These are phyloP conservation scores for Chirona hameri DNA, from an alignment of 2,888 invertebrate species.

Conservation along the genomic window DNA sequence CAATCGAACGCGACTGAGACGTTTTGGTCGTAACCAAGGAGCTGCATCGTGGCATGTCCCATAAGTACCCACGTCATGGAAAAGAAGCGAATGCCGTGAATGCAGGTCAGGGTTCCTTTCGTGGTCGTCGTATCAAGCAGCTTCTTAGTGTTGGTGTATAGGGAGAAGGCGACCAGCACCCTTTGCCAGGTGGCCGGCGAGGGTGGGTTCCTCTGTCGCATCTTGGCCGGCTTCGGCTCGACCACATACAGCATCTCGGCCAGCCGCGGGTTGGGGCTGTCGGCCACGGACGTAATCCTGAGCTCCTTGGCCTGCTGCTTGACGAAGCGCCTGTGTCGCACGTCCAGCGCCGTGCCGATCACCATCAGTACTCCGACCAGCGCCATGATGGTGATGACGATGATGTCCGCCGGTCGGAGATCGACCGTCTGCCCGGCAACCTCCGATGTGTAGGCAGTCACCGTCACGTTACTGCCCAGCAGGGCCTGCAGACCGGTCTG, in stretches of 20 bases:
- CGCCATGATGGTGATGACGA: not conserved
- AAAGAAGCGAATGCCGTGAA: conserved; percentile 40
- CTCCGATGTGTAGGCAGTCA: not conserved
- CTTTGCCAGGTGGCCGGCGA: not conserved
- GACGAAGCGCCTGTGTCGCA: not conserved
- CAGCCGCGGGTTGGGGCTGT: not conserved
- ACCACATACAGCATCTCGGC: not conserved
- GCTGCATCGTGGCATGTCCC: conserved; percentile 32
- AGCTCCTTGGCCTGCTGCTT: not conserved
- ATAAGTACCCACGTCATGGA: conserved; percentile 40
- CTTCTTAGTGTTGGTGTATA: conserved; percentile 59
- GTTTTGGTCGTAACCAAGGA: not conserved
- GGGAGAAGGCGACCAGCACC: conserved; percentile 59
- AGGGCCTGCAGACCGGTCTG: not conserved
- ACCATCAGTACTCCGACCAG: not conserved
- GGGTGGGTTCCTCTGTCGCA: not conserved
- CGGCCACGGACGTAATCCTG: not conserved
- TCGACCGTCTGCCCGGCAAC: not conserved
- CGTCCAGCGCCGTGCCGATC: not conserved
- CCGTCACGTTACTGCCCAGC: not conserved
- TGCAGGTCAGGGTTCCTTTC: conserved; percentile 31
- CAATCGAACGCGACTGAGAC: not conserved
- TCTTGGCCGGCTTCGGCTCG: not conserved
- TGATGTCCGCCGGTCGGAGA: not conserved
- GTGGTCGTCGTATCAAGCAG: conserved; percentile 48